Evolutionary conservation across 2,888 invertebrate species (phyloP), one percentile per base, ranked within the genome.

Genomic region (Acholoe squamosa): DNA sequence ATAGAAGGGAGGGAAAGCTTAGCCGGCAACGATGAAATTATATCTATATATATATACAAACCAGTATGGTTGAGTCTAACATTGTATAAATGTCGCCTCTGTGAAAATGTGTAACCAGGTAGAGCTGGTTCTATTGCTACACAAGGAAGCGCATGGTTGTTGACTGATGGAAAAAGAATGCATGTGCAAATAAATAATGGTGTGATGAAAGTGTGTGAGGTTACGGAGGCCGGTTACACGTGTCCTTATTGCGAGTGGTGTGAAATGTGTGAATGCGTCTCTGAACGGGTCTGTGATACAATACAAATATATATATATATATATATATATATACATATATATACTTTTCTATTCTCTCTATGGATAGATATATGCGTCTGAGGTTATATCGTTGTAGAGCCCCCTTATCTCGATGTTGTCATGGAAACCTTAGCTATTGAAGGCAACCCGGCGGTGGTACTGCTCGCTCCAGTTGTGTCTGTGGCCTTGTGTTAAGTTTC

Each of bases 401-500:
- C 71, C 71, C 19, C 43, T 76, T 76, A 14, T 76, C 31, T 19
- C 16, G 14, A 43, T 33, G 89, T 89, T 89, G 67, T 56, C 89
- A 89, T 89, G 89, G 89, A 67, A 89, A 89, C 89, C 89, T 86
- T 86, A 33, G 28, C 22, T 71, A 0, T 71, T 31, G 54, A 52
- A 19, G 52, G 86, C 86, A 52, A 86, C 86, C 52, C 28, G 86
- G 16, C 1, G 28, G 54, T 54, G 14, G 16, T 3, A 28, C 86
- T 86, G 86, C 84, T 43, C 34, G 25, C 86, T 3, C 43, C 10
- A 89, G 67, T 89, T 89, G 61, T 67, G 34, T 67, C 89, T 89
- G 89, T 89, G 67, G 89, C 89, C 61, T 89, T 89, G 56, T 86
- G 61, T 34, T 89, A 67, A 89, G 67, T 56, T 89, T 67, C 67